Percentiles rank a stretch among this genome's conserved stretches.
Evolutionary conservation across 2,888 invertebrate species (phyloP).

Genomic region (Hoplodrina blanda): DNA sequence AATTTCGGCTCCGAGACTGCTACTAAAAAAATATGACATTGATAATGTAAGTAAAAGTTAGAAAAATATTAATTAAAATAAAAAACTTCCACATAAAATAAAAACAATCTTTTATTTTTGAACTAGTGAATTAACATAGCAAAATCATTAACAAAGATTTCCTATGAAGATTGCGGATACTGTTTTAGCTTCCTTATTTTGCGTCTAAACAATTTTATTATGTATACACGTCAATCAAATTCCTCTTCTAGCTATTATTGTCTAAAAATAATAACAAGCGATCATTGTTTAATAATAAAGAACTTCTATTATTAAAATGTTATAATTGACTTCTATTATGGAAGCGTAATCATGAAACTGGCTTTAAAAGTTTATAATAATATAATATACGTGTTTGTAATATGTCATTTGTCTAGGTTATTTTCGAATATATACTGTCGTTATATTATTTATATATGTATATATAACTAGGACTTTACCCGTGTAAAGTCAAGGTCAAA

Average conservation of each 20-base stretch:
- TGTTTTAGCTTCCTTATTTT: conserved; percentile 11
- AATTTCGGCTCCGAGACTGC: no score
- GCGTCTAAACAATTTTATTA: not conserved
- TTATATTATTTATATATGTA: no score
- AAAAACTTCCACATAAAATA: no score
- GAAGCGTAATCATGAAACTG: not conserved
- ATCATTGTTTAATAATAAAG: not conserved
- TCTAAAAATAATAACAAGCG: not conserved
- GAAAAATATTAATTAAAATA: no score
- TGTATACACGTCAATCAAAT: conserved; percentile 11
- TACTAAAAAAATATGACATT: no score
- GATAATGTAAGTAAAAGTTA: no score
- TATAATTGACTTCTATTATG: not conserved
- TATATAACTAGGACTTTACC: no score
- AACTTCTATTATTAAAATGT: not conserved
- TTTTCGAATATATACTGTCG: not conserved
- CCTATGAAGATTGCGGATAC: not conserved
- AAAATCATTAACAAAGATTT: not conserved
- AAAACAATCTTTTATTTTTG: no score
- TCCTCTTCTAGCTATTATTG: not conserved
- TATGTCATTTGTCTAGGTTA: conserved; percentile 16
- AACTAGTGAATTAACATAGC: not conserved
- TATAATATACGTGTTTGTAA: no score
- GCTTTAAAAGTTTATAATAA: not conserved
- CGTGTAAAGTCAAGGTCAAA: no score